phyloP scores from a whole-genome alignment of 1,140 invertebrate genomes.

The Ostrea denselamellosa region DNA sequence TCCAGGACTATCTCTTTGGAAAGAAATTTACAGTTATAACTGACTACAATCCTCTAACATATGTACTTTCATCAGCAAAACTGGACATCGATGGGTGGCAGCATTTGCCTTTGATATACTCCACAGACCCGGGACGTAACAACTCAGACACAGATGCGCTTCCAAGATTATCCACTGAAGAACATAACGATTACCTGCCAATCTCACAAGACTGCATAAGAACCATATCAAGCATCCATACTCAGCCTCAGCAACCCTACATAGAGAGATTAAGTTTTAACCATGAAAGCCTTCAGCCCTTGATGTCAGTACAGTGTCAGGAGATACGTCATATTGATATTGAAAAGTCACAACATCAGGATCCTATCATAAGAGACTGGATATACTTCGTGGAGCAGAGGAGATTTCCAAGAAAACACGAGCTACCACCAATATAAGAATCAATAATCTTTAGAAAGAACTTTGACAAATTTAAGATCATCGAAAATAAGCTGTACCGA shows the following conservation, averaged over 20 bases:
- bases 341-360: too few species aligned
- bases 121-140: constrained; percentile 47
- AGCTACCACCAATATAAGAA: too few species aligned
- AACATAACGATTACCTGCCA: neutral
- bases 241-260: constrained; percentile 12
- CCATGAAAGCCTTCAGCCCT: neutral
- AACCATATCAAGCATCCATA: neutral
- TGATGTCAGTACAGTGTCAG: neutral
- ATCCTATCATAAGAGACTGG: too few species aligned
- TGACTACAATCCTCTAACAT: constrained; percentile 50
- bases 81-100: constrained; percentile 57
- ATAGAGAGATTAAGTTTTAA: constrained; percentile 9
- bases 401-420: too few species aligned
- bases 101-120: constrained; percentile 51
- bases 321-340: too few species aligned
- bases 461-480: neutral
- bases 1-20: constrained; percentile 52
- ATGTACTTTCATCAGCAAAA: constrained; percentile 50
- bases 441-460: neutral
- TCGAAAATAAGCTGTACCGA: neutral
- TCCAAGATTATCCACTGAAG: constrained; percentile 44
- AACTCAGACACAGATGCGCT: constrained; percentile 58
- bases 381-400: too few species aligned
- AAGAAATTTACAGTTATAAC: constrained; percentile 47
- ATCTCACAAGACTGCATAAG: constrained; percentile 13